Percentiles rank a stretch among this genome's conserved stretches.
These are phyloP conservation scores for Onthophagus sagittarius DNA, from an alignment of 2,888 invertebrate genomes.

Conservation along the genomic window DNA sequence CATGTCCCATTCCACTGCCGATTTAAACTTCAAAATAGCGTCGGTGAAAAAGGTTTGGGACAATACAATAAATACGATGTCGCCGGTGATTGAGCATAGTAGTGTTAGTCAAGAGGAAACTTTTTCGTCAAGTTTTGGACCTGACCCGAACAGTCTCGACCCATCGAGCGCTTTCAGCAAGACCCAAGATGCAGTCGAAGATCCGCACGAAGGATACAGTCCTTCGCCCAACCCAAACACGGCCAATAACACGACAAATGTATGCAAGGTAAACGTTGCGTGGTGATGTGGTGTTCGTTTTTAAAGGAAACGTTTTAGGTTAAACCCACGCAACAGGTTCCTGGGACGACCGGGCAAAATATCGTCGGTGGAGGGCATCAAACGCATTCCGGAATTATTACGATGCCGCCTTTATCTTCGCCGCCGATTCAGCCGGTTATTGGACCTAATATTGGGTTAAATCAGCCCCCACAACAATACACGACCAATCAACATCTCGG, in stretches of 20 bases:
- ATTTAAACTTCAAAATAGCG: constrained; percentile 90
- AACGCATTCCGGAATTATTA: constrained; percentile 45
- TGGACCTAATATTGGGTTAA: constrained; percentile 47
- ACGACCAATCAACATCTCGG: constrained; percentile 61
- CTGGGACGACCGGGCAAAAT: constrained; percentile 49
- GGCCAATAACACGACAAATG: constrained; percentile 56
- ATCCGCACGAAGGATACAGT: constrained; percentile 54
- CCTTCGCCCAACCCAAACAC: constrained; percentile 51
- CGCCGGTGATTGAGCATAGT: constrained; percentile 62
- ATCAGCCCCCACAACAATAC: constrained; percentile 56
- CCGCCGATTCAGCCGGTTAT: constrained; percentile 57
- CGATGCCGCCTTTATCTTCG: constrained; percentile 54
- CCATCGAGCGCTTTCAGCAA: constrained; percentile 45
- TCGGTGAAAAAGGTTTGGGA: constrained; percentile 91
- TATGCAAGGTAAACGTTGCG: constrained; percentile 60
- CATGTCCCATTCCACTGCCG: constrained; percentile 79
- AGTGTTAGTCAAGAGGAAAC: constrained; percentile 48
- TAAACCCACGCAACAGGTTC: constrained; percentile 78
- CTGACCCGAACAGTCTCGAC: constrained; percentile 48
- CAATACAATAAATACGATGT: constrained; percentile 59
- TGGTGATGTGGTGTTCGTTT: background rate
- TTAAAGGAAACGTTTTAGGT: constrained; percentile 51
- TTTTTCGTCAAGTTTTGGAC: constrained; percentile 47
- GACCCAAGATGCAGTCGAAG: constrained; percentile 45
- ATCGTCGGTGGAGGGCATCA: constrained; percentile 42